Evolutionary conservation across 2,888 invertebrate species (phyloP).

Genomic region (Diabrotica balteata): DNA sequence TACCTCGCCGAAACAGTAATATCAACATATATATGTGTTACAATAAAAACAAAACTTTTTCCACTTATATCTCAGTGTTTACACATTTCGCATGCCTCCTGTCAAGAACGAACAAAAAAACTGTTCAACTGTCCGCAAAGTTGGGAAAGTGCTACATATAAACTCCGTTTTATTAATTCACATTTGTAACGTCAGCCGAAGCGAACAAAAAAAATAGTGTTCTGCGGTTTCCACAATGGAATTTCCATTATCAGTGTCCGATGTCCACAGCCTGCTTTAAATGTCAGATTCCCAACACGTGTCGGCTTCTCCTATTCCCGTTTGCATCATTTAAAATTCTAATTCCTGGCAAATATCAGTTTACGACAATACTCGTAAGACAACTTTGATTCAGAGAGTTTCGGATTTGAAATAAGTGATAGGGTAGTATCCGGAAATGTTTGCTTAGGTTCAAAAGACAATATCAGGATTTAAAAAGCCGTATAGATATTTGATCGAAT

Average conservation of each 20-base stretch:
- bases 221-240: constrained; percentile 39
- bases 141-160: constrained; percentile 18
- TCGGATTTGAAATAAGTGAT: too few species aligned
- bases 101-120: constrained; percentile 22
- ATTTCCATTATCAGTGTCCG: constrained; percentile 44
- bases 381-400: too few species aligned
- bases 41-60: constrained; percentile 14
- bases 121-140: constrained; percentile 20
- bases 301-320: constrained; percentile 34
- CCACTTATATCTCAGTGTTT: constrained; percentile 9
- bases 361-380: constrained; percentile 31
- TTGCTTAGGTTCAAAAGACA: too few species aligned
- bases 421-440: too few species aligned
- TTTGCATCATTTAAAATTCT: constrained; percentile 43
- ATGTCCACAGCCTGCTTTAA: constrained; percentile 36
- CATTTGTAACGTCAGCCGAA: constrained; percentile 24
- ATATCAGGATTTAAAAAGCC: too few species aligned
- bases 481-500: too few species aligned
- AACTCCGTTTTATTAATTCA: constrained; percentile 25
- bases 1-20: not conserved
- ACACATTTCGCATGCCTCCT: constrained; percentile 17
- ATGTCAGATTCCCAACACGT: constrained; percentile 43
- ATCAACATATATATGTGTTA: not conserved
- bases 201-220: constrained; percentile 29
- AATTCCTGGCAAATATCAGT: constrained; percentile 42